Evolutionary conservation across 1,140 invertebrate species (phyloP).

Genomic region (Euglossa dilemma): DNA sequence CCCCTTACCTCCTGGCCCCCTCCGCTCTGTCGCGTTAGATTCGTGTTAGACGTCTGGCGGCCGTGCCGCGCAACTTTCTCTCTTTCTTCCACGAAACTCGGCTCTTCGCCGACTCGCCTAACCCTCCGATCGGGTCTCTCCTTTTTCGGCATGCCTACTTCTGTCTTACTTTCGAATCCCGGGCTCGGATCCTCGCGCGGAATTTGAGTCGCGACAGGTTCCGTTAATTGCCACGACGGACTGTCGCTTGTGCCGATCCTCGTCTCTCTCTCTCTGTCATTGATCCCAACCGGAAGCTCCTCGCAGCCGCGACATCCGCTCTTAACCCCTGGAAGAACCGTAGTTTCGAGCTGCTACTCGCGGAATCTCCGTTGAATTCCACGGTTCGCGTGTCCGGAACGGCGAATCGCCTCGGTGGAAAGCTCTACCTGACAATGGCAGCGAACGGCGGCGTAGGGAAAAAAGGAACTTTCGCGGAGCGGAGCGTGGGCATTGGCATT

Average conservation of each 20-base stretch:
- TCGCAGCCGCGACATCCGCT: not conserved
- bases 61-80: slow-evolving; percentile 31
- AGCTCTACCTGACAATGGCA: not conserved
- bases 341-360: not conserved
- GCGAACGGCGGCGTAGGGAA: not conserved
- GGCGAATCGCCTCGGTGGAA: not conserved
- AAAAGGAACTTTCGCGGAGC: slow-evolving; percentile 65
- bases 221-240: not conserved
- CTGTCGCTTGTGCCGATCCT: not conserved
- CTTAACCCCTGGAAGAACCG: not conserved
- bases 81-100: not conserved
- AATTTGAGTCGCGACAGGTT: too few relatives aligned
- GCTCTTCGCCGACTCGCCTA: not conserved
- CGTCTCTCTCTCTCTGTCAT: not conserved
- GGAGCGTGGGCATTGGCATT: slow-evolving; percentile 77
- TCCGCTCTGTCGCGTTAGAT: slow-evolving; percentile 69
- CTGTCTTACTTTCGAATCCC: too few relatives aligned
- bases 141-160: too few relatives aligned
- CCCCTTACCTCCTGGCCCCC: slow-evolving; percentile 21
- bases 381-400: not conserved
- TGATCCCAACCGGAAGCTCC: not conserved
- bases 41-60: slow-evolving; percentile 66
- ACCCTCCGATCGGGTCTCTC: not conserved
- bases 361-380: not conserved
- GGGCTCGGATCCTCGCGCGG: too few relatives aligned